Evolutionary conservation across 2,888 invertebrate genomes (phyloP).

Genomic region (Scaptomyza parva): DNA sequence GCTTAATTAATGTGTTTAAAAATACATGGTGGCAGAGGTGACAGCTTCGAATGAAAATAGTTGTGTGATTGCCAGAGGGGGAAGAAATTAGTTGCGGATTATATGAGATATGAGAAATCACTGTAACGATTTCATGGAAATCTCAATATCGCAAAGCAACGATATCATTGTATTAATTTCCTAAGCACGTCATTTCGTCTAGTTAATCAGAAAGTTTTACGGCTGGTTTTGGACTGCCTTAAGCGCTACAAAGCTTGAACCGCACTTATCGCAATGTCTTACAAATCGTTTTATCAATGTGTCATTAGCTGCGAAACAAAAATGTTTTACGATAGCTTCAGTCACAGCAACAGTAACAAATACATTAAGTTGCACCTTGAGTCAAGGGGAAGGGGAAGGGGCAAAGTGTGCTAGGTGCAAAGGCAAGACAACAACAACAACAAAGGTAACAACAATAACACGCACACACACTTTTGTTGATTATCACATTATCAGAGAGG

Average conservation of each 20-base stretch:
- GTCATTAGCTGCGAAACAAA: slow-evolving; percentile 74
- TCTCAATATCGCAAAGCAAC: not conserved
- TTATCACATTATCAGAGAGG: slow-evolving; percentile 54
- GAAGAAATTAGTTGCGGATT: not conserved
- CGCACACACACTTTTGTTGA: slow-evolving; percentile 54
- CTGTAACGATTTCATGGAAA: not conserved
- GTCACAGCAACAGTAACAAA: slow-evolving; percentile 20
- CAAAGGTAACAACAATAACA: slow-evolving; percentile 36
- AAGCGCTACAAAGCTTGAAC: slow-evolving; percentile 79
- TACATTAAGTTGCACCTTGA: slow-evolving; percentile 8
- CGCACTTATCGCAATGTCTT: slow-evolving; percentile 77
- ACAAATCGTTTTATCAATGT: slow-evolving; percentile 81
- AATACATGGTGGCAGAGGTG: slow-evolving; percentile 59
- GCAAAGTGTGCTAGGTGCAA: slow-evolving; percentile 10
- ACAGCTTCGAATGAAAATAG: slow-evolving; percentile 31
- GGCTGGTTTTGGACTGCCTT: slow-evolving; percentile 45
- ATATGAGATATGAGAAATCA: not conserved
- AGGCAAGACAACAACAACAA: slow-evolving; percentile 28
- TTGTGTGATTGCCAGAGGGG: slow-evolving; percentile 2
- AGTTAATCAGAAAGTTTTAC: slow-evolving; percentile 23
- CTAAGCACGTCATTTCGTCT: slow-evolving; percentile 24
- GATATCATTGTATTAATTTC: slow-evolving; percentile 29
- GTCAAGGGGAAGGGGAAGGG: not conserved
- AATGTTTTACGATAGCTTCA: slow-evolving; percentile 73
- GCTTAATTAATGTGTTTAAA: slow-evolving; percentile 60